A percentile compares a stretch with the other conserved stretches of the same genome.
Conservation (phyloP, 2,888 invertebrate species). For the Lasioglossum villosulum region DNA sequence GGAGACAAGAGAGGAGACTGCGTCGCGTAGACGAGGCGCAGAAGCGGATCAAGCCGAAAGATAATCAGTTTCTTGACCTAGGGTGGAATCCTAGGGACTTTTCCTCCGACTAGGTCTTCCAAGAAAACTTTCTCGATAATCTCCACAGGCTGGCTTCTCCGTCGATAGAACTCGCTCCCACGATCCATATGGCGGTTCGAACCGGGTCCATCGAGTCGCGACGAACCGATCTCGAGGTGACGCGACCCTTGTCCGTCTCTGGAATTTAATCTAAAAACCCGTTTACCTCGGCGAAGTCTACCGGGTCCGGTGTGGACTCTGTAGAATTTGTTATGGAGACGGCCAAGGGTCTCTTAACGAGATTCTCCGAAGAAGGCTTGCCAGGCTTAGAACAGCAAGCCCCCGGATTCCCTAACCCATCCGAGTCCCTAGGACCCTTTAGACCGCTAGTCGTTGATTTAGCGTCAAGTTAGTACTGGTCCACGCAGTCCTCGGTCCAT, state of each 20-base stretch:
- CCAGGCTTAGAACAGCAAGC: not conserved
- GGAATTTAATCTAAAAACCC: not conserved
- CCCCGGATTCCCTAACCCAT: not conserved
- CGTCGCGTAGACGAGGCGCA: not conserved
- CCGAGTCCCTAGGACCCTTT: not conserved
- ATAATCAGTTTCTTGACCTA: constrained; percentile 9
- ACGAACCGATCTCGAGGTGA: not conserved
- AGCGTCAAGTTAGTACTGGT: constrained; percentile 79
- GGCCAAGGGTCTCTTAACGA: not conserved
- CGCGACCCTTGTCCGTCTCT: not conserved
- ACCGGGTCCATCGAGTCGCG: not conserved
- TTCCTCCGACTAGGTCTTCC: not conserved
- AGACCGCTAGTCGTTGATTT: constrained; percentile 28
- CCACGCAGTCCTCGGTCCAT: constrained; percentile 81
- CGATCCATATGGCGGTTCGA: not conserved
- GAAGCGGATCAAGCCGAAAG: not conserved
- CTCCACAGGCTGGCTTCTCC: not conserved
- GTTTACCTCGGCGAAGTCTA: not conserved
- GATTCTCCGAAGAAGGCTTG: not conserved
- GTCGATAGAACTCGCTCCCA: not conserved
- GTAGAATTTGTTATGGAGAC: not conserved
- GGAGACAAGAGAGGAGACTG: not conserved
- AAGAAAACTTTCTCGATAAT: not conserved
- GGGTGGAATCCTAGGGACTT: not conserved
- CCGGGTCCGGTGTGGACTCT: not conserved